Evolutionary conservation across 2,888 invertebrate species (phyloP).

Genomic region (Dioctria linearis): DNA sequence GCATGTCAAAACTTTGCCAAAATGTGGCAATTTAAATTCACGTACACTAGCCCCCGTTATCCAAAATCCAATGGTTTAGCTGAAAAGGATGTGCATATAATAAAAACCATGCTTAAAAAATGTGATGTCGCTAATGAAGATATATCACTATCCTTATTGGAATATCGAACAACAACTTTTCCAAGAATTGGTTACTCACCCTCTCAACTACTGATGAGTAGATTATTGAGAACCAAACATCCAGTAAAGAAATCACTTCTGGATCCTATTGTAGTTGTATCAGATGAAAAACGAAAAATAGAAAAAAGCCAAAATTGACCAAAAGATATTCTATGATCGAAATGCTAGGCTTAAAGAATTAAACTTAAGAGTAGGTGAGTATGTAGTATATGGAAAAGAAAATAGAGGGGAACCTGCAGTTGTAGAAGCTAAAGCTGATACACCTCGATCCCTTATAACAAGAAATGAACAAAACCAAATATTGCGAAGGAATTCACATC

Average conservation of each 20-base stretch:
- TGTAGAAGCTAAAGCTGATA: too few species aligned
- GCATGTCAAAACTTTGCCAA: background rate
- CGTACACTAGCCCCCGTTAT: background rate
- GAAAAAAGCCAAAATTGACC: background rate
- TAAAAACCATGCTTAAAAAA: background rate
- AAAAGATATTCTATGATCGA: background rate
- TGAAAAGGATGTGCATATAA: background rate
- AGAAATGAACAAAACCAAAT: too few species aligned
- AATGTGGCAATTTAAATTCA: background rate
- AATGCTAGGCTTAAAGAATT: too few species aligned
- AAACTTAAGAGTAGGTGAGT: background rate
- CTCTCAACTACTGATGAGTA: background rate
- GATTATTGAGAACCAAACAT: background rate
- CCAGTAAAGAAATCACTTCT: background rate
- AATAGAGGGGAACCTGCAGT: background rate
- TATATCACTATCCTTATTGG: too few species aligned
- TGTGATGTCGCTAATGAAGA: too few species aligned
- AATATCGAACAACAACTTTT: too few species aligned
- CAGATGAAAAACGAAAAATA: background rate
- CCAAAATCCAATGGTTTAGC: constrained; percentile 11
- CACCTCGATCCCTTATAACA: too few species aligned
- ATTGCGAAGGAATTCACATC: too few species aligned
- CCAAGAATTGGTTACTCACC: too few species aligned
- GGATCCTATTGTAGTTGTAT: too few species aligned
- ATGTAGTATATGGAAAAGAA: background rate